phyloP scores from a whole-genome alignment of 2,113 vertebrate species.

The Phrynosoma platyrhinos region DNA sequence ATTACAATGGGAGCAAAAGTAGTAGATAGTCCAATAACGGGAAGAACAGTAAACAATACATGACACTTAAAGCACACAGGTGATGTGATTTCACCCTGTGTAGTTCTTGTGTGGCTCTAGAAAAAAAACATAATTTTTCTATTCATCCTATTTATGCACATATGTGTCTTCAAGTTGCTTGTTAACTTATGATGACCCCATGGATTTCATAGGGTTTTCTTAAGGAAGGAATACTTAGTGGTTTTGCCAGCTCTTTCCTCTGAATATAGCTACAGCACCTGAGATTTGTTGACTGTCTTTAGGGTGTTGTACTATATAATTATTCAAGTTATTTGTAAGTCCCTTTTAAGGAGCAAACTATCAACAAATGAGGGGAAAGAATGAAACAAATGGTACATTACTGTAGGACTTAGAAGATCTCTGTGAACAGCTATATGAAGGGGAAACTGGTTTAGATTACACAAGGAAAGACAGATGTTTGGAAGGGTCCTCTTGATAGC shows the following conservation, averaged over 20 bases:
- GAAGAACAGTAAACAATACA: background rate
- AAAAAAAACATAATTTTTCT: background rate
- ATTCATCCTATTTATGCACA: background rate
- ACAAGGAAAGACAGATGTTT: background rate
- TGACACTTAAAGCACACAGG: background rate
- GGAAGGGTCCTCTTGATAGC: too few relatives aligned
- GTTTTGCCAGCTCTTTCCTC: too few relatives aligned
- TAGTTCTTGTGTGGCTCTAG: rapidly evolving
- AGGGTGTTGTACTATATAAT: too few relatives aligned
- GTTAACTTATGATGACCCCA: too few relatives aligned
- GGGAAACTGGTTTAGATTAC: background rate
- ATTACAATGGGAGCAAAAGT: background rate
- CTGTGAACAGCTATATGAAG: background rate
- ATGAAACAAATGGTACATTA: background rate
- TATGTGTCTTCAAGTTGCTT: too few relatives aligned
- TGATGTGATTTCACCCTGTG: background rate
- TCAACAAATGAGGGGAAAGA: background rate
- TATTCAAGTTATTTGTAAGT: too few relatives aligned
- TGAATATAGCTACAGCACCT: too few relatives aligned
- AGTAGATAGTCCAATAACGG: background rate
- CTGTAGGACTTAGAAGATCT: background rate
- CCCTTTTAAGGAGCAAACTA: too few relatives aligned
- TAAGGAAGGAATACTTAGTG: too few relatives aligned
- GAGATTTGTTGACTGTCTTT: too few relatives aligned
- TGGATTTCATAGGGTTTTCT: too few relatives aligned